Percentiles rank a stretch among this genome's conserved stretches.
Evolutionary conservation across 2,113 vertebrate species (phyloP).

Genomic region (Catharus fuscescens): DNA sequence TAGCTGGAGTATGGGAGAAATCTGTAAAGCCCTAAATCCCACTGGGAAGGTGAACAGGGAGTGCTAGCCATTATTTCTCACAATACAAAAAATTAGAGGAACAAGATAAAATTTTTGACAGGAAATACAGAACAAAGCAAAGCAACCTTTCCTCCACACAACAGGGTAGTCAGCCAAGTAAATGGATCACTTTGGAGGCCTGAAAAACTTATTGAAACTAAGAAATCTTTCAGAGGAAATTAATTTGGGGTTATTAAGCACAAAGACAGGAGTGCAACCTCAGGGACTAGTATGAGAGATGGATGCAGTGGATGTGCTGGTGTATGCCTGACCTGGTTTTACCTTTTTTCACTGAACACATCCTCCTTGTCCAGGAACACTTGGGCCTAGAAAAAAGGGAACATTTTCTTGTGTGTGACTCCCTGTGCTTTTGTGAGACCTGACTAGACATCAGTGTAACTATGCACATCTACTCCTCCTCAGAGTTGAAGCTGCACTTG

Average conservation of each 20-base stretch:
- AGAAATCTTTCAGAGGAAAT: background rate
- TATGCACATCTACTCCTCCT: background rate
- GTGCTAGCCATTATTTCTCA: background rate
- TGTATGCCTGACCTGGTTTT: background rate
- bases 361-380: background rate
- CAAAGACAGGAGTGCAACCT: background rate
- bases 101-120: background rate
- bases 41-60: background rate
- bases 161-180: background rate
- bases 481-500: background rate
- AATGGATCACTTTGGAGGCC: background rate
- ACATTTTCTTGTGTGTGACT: background rate
- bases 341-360: background rate
- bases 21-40: background rate
- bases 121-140: background rate
- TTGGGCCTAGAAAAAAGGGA: background rate
- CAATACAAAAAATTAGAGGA: background rate
- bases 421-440: background rate
- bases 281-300: background rate
- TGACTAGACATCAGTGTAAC: background rate
- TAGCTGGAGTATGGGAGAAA: background rate
- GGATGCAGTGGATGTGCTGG: background rate
- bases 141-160: background rate
- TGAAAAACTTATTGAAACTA: background rate
- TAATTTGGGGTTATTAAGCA: background rate